Evolutionary conservation across 64 coral and sea anemone genomes (phyloP), one percentile per base, ranked within the genome.

Genomic region (Pachyseris speciosa): DNA sequence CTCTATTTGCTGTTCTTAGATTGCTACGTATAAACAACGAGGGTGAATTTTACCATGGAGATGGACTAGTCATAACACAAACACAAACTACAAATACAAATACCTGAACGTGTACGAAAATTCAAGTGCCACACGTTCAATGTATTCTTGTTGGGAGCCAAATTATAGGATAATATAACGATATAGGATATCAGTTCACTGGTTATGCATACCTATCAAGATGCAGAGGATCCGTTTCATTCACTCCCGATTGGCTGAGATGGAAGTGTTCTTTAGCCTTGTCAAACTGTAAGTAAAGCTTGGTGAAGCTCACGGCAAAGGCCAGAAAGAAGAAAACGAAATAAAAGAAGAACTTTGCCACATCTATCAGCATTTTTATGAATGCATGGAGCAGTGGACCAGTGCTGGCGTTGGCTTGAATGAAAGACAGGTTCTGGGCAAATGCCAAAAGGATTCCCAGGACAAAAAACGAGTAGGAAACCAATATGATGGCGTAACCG

Each of bases 201-300:
- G 20, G 16, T 22, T 34, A 24, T 22, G 41, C 77, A 12, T 32
- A 63, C 77, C 34, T 63, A 39, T 81, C 77, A 26, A 81, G 53
- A 81, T 63, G 53, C 9, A 81, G 29, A 63, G 77, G 53, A 81
- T 81, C 77, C 16, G 52, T 81, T 81, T 81, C 52, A 81, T 81
- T 78, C 5, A 28, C 7, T 33, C 28, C 43, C 4, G 27, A 12
- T 61, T 22, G 11, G 20, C 26, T 27, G 12, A 36, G n/a, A 37
- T 13, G 77, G 36, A 81, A 81, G n/a, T 61, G 32, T 12, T 34
- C 20, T 55, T 36, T 81, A 20, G 77, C 77, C n/a, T 81, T 81
- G 11, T 59, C 77, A 81, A 39, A 81, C 19, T 81, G 77, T n/a
- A 63, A 26, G 36, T 81, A 81, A 17, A 81, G 53, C 52, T 61